These are phyloP conservation scores for Heliothis subflexa DNA, from an alignment of 1,140 invertebrate species.

Conservation along the genomic window DNA sequence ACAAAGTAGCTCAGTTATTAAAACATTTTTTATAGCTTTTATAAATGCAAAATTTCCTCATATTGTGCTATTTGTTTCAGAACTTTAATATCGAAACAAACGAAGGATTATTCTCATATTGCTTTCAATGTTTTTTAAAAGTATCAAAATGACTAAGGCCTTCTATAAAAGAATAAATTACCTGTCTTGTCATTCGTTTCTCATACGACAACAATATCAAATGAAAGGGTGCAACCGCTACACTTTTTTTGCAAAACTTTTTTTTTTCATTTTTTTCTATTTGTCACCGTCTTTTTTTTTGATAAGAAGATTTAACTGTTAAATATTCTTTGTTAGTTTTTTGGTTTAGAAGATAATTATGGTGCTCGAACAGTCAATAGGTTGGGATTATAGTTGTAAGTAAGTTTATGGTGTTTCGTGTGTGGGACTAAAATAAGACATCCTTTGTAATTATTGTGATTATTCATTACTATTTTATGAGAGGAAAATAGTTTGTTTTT, in stretches of 20 bases:
- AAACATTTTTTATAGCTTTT: no score
- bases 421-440: neutral
- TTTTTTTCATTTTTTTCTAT: conserved; percentile 55
- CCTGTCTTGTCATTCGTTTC: conserved; percentile 59
- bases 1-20: no score
- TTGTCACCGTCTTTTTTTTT: conserved; percentile 53
- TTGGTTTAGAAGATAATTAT: conserved; percentile 46
- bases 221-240: conserved; percentile 69
- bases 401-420: neutral
- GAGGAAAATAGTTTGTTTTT: no score
- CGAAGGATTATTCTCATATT: no score
- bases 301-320: conserved; percentile 57
- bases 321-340: conserved; percentile 50
- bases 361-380: conserved; percentile 53
- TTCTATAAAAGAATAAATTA: conserved; percentile 53
- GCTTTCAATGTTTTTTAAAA: conserved; percentile 10
- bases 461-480: neutral
- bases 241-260: conserved; percentile 44
- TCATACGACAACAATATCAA: conserved; percentile 65
- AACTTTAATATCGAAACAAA: no score
- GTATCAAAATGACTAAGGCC: conserved; percentile 58
- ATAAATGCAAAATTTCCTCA: no score
- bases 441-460: neutral
- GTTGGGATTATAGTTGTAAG: conserved; percentile 19
- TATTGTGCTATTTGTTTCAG: no score